phyloP scores from a whole-genome alignment of 2,888 invertebrate species.

The Andricus curvator region DNA sequence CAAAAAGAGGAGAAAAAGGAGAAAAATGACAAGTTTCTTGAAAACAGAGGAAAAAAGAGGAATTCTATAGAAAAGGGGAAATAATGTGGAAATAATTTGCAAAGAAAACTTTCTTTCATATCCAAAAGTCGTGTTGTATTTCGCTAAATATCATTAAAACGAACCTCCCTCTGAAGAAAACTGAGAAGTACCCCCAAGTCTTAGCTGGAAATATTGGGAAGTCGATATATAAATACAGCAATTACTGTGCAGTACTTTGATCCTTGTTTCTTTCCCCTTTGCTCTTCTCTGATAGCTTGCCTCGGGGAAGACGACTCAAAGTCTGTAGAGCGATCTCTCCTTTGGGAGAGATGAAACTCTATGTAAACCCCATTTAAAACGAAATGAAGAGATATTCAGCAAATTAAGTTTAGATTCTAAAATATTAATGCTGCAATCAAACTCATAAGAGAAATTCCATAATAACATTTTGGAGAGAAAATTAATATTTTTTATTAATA shows the following conservation, averaged over 20 bases:
- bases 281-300: slow-evolving; percentile 2
- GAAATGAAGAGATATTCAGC: background rate
- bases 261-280: background rate
- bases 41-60: no score
- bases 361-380: background rate
- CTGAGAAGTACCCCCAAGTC: background rate
- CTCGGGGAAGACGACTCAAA: slow-evolving; percentile 1
- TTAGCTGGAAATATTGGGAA: background rate
- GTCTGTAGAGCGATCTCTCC: background rate
- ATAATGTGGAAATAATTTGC: no score
- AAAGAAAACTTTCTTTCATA: no score
- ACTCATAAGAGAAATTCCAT: background rate
- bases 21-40: no score
- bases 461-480: background rate
- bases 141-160: background rate
- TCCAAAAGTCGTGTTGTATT: no score
- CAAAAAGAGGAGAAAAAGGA: no score
- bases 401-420: background rate
- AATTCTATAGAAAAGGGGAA: no score
- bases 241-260: slow-evolving; percentile 1
- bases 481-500: background rate
- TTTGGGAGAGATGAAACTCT: background rate
- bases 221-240: background rate
- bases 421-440: background rate
- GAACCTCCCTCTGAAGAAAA: background rate